phyloP scores from a whole-genome alignment of 1,140 invertebrate species.

The Tetramorium simillimum region DNA sequence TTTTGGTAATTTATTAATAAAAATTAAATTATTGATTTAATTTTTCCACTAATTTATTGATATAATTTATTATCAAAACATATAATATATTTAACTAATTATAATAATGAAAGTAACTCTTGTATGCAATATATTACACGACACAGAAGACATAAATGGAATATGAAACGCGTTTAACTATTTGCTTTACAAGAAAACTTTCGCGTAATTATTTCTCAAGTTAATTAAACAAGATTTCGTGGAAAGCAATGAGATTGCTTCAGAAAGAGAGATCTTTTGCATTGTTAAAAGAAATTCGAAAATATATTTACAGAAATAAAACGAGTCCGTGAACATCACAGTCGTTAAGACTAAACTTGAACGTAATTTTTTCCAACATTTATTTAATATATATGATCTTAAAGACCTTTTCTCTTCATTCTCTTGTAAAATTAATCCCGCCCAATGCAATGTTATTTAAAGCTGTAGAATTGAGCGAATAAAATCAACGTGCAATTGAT shows the following conservation, averaged over 20 bases:
- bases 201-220: slow-evolving; percentile 7
- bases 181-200: neutral
- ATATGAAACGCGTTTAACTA: neutral
- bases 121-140: neutral
- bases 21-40: neutral
- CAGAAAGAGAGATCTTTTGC: neutral
- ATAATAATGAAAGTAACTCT: neutral
- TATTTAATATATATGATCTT: neutral
- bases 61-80: neutral
- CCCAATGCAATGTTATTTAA: neutral
- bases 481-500: slow-evolving; percentile 8
- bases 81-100: slow-evolving; percentile 7
- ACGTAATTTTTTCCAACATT: slow-evolving; percentile 2
- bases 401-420: neutral
- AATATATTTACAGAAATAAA: slow-evolving; percentile 5
- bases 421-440: neutral
- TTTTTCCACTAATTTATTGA: neutral
- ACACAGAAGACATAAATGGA: neutral
- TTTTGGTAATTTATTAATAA: neutral
- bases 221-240: slow-evolving; percentile 23
- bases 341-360: neutral
- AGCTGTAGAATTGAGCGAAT: neutral
- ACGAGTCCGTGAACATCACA: neutral
- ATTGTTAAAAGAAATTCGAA: neutral
- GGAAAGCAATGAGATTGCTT: neutral